Conservation (phyloP, 2,888 invertebrate genomes). For the Lapara coniferarum region DNA sequence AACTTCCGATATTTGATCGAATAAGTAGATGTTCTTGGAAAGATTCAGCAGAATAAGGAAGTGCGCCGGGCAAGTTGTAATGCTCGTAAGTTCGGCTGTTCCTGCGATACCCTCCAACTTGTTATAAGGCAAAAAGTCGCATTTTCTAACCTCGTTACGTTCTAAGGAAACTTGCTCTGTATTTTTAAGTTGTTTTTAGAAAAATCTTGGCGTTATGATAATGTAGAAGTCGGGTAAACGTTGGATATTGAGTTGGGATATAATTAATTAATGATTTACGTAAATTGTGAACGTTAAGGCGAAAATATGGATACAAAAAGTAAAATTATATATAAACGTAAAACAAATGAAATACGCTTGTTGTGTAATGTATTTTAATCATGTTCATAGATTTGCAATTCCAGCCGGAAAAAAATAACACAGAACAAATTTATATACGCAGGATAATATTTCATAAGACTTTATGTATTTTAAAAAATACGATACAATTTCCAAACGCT, state of each 20-base stretch:
- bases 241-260: not conserved
- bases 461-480: not conserved
- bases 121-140: conserved; percentile 46
- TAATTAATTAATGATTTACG: not conserved
- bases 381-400: too few relatives aligned
- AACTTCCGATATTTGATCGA: not conserved
- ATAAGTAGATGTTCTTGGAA: not conserved
- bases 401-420: too few relatives aligned
- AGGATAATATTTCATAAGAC: not conserved
- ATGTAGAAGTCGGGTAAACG: not conserved
- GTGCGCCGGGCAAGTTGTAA: conserved; percentile 38
- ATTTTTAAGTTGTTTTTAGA: conserved; percentile 20
- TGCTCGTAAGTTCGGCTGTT: conserved; percentile 42
- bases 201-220: not conserved
- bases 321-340: too few relatives aligned
- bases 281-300: too few relatives aligned
- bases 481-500: not conserved
- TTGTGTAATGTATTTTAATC: too few relatives aligned
- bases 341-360: too few relatives aligned
- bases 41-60: conserved; percentile 39
- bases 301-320: too few relatives aligned
- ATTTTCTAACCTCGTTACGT: conserved; percentile 40
- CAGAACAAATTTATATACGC: not conserved
- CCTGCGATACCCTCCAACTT: conserved; percentile 43
- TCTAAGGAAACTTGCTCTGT: conserved; percentile 32